Evolutionary conservation across 2,888 invertebrate genomes (phyloP), one percentile per base, ranked within the genome.

Genomic region (Cephalotes varians): DNA sequence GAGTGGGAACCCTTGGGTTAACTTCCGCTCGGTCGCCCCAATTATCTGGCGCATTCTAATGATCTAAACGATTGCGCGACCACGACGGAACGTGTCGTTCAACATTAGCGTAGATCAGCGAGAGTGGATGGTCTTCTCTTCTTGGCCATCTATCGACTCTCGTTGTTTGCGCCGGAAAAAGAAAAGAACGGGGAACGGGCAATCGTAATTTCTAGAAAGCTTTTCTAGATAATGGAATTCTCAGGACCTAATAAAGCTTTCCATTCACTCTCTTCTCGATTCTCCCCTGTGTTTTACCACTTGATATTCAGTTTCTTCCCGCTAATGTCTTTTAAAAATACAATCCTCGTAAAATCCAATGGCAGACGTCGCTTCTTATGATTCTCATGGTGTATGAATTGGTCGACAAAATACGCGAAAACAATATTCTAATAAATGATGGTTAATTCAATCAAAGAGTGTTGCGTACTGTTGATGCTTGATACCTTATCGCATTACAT

Each of bases 61-160:
- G 88, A 86, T 84, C 86, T 74, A 76, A 84, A 69, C 76, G 79
- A 85, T 91, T 87, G 88, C 86, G 86, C 85, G 85, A 88, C 73
- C 80, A 67, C 79, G 84, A 40, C 54, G 54, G 83, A 67, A 77
- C 82, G 79, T 85, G 81, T 69, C 72, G 81, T 28, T 67, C 51
- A 34, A 62, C 67, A 65, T 80, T 88, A 76, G 64, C 84, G 80
- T 88, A 87, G 87, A 84, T 88, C 88, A 88, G 87, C 71, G 83
- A 86, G 65, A 25, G 44, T 54, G 56, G 82, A 81, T 37, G 54
- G 49, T 76, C 62, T 47, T 76, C 54, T 49, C 56, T 28, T 60
- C 62, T 56, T 49, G 81, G 71, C 25, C 67, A 18, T 62, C 31
- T 18, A 74, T 51, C 73, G 62, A 56, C 10, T 44, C 64, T 28